Conservation (phyloP, 1,140 invertebrate genomes). For the Drosophila willistoni region DNA sequence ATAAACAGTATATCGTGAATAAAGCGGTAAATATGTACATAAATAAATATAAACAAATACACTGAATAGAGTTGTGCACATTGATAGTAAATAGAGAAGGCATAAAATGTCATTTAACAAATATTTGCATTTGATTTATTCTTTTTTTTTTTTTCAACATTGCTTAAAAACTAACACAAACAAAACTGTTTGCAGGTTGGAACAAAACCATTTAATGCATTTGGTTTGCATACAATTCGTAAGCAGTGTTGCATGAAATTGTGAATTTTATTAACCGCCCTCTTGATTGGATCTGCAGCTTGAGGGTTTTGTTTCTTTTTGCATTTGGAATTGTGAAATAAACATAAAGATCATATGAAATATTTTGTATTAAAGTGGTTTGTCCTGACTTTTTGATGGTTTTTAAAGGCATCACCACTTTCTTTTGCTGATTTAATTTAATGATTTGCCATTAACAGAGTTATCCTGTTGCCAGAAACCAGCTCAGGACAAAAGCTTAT, state of each 20-base stretch:
- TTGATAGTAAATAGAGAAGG: constrained; percentile 1
- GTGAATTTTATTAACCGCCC: constrained; percentile 24
- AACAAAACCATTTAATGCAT: neutral
- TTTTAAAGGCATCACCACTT: too few species aligned
- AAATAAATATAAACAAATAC: constrained; percentile 15
- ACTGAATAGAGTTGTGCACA: too few species aligned
- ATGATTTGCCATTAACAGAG: too few species aligned
- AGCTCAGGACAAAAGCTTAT: too few species aligned
- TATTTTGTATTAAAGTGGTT: too few species aligned
- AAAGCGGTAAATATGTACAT: constrained; percentile 28
- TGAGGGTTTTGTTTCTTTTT: neutral
- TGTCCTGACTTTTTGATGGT: too few species aligned
- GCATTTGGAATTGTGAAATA: neutral
- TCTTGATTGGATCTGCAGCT: neutral
- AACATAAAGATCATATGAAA: too few species aligned
- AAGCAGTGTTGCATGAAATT: constrained; percentile 45
- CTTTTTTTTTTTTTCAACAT: constrained; percentile 7
- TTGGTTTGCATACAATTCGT: constrained; percentile 16
- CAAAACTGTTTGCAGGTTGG: constrained; percentile 10
- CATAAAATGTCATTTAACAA: constrained; percentile 43
- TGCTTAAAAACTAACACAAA: constrained; percentile 4
- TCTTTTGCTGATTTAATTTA: too few species aligned
- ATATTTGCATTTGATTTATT: constrained; percentile 35
- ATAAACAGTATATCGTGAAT: constrained; percentile 23
- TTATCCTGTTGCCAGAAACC: too few species aligned